phyloP scores from a whole-genome alignment of 2,888 invertebrate genomes.

The Mesopsocus fuscifrons region DNA sequence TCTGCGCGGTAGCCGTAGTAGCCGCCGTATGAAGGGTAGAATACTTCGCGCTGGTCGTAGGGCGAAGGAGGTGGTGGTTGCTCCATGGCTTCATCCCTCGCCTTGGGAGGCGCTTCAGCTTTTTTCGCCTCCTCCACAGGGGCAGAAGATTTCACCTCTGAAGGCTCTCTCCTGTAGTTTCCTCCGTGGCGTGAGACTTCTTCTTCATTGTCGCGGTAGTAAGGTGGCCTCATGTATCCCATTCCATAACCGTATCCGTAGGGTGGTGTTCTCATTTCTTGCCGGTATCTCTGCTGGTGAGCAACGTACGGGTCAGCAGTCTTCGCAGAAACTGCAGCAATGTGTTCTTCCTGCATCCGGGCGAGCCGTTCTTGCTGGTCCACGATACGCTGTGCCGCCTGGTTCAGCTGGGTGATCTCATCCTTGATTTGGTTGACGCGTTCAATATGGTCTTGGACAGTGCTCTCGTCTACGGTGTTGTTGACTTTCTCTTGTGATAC shows the following conservation, averaged over 20 bases:
- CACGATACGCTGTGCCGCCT: not conserved
- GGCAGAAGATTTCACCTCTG: not conserved
- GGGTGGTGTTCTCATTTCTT: not conserved
- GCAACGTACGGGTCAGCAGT: not conserved
- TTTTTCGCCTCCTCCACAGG: too few species aligned
- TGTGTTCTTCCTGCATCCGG: not conserved
- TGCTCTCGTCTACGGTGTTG: not conserved
- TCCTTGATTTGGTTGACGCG: conserved; percentile 1
- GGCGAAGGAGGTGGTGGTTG: too few species aligned
- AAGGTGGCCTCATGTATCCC: not conserved
- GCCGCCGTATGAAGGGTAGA: not conserved
- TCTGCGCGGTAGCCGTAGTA: not conserved
- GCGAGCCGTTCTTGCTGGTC: not conserved
- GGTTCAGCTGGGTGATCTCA: not conserved
- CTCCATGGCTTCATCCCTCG: too few species aligned
- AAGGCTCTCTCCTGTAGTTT: too few species aligned
- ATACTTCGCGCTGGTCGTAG: not conserved
- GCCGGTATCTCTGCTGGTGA: too few species aligned
- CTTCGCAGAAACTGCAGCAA: not conserved
- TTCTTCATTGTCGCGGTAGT: not conserved
- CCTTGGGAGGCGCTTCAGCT: too few species aligned
- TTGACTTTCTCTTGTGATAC: not conserved
- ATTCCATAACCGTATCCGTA: too few species aligned
- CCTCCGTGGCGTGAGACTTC: too few species aligned
- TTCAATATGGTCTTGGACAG: not conserved